Evolutionary conservation across 2,888 invertebrate species (phyloP), one percentile per base, ranked within the genome.

Genomic region (Hymenopus coronatus): DNA sequence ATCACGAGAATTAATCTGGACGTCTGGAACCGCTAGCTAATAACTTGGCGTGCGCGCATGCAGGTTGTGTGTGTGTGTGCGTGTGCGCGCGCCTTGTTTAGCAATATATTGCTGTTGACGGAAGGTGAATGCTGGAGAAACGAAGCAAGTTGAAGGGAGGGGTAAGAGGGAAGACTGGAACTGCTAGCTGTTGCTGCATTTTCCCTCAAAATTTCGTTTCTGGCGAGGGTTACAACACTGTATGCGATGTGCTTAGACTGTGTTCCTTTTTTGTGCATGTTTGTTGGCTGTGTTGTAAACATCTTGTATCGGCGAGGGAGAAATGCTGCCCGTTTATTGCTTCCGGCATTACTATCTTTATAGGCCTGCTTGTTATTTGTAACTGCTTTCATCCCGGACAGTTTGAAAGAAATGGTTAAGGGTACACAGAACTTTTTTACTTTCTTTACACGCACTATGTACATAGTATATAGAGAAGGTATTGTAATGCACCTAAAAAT

Each of bases 1-100:
- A 90, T 90, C 90, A 90, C 89, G 90, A 89, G 90, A 90, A 90
- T 90, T 90, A 90, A 90, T 90, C 90, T 90, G 90, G 90, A 90
- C 90, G 90, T 90, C 90, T 90, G 90, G 90, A 90, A 90, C 90
- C 90, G 87, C 90, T 85, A 89, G 90, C 90, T 90, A 90, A 90
- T 90, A 90, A 90, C 89, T 89, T 88, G 88, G 88, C 89, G 87
- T 88, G 82, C 27, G 84, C 89, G 89, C 84, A 88, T 82, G 88
- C 82, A 88, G 70, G 88, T 83, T 83, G 28, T 46, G 28, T 82
- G 82, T n/a, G 83, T 40, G 40, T 40, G 54, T 70, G 54, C 20
- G 83, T 12, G 88, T 84, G 87, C 85, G 88, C 83, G 88, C 70
- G 89, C 87, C 88, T 89, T 90, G 90, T 90, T 90, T 90, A 90